Evolutionary conservation across 2,113 vertebrate species (phyloP), one percentile per base, ranked within the genome.

Genomic region (Odontophorus gujanensis): DNA sequence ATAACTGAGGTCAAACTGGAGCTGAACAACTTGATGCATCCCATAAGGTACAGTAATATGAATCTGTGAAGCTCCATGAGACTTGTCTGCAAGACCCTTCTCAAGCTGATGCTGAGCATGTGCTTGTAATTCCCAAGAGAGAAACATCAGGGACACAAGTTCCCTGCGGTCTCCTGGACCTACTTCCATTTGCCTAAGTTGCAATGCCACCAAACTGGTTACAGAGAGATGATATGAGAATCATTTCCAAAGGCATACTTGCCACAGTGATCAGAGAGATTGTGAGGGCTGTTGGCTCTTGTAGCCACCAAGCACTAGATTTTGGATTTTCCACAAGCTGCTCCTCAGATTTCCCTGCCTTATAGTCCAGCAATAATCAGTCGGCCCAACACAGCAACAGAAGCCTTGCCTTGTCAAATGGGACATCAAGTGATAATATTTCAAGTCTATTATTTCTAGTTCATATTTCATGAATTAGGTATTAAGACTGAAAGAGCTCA

Each of bases 151-250:
- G 18, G 13, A 16, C 30, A 55, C 40, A 21, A 19, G 11, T 3
- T 19, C 16, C 6, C 6, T 24, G 18, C 7, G 25, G 22, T 65
- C 63, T 73, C 25, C 25, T 47, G 58, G 28, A 24, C 30, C 53
- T 61, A 21, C 59, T 58, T 18, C 30, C 42, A 24, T 0, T 0
- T 12, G 13, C 21, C 45, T 38, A 34, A 48, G 6, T 12, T 0
- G 0, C 22, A 26, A n/a, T 75, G 11, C 9, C 13, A 24, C 13
- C 6, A 34, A 51, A 1, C 24, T 45, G 22, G 17, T 76, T 76
- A 36, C 7, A 43, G 71, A 17, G 32, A 28, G 22, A 59, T 0
- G 1, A 61, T 40, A 26, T 30, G 6, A 16, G 16, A 66, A 4
- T 19, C 18, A 19, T 53, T 80, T 30, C 32, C 43, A 67, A 22